phyloP scores from a whole-genome alignment of 2,888 invertebrate species.

The Mongoloraphidia duomilia region DNA sequence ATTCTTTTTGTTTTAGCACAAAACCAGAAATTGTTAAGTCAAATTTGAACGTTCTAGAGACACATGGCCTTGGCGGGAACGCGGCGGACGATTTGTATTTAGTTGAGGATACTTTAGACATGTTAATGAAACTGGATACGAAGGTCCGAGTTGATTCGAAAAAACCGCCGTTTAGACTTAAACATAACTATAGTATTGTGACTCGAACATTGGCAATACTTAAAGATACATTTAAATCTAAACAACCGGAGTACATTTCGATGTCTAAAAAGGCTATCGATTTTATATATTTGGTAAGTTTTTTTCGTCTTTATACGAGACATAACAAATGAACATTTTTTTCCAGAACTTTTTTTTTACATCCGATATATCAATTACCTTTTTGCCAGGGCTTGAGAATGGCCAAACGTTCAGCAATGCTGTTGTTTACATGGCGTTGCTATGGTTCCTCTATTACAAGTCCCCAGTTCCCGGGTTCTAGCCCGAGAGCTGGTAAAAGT shows the following conservation, averaged over 20 bases:
- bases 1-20: conserved; percentile 28
- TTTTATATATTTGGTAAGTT: conserved; percentile 39
- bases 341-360: no score
- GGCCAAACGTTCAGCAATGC: no score
- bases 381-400: no score
- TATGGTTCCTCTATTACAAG: no score
- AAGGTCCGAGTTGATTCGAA: conserved; percentile 23
- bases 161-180: conserved; percentile 25
- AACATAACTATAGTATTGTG: conserved; percentile 40
- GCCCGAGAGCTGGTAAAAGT: no score
- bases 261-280: conserved; percentile 42
- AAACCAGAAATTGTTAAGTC: conserved; percentile 44
- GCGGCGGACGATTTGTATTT: conserved; percentile 37
- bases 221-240: conserved; percentile 30
- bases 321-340: no score
- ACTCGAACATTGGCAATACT: conserved; percentile 32
- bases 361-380: no score
- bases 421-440: no score
- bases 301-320: no score
- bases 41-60: conserved; percentile 60
- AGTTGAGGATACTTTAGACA: conserved; percentile 41
- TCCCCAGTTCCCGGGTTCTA: no score
- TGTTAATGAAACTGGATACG: conserved; percentile 35
- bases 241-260: conserved; percentile 37
- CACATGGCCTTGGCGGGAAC: conserved; percentile 48